A percentile compares a stretch with the other conserved stretches of the same genome.
These are phyloP conservation scores for Cataglyphis livida DNA, from an alignment of 2,888 invertebrate genomes.

Conservation along the genomic window DNA sequence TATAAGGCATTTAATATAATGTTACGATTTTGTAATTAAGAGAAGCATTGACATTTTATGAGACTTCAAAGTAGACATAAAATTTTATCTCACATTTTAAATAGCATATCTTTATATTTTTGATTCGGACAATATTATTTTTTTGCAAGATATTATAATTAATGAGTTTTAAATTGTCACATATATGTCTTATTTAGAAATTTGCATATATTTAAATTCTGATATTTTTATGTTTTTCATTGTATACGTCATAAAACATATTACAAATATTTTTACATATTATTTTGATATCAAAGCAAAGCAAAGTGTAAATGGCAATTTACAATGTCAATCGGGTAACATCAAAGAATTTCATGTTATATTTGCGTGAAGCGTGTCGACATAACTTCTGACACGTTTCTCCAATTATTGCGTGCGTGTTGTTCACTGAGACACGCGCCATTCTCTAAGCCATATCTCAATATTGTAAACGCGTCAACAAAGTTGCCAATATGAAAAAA, in stretches of 20 bases:
- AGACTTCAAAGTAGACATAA: neutral
- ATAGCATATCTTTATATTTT: neutral
- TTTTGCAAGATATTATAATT: neutral
- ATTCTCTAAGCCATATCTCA: slow-evolving; percentile 14
- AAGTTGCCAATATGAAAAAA: slow-evolving; percentile 17
- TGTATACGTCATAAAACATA: neutral
- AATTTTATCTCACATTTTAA: neutral
- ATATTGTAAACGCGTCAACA: slow-evolving; percentile 29
- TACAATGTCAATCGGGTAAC: slow-evolving; percentile 1
- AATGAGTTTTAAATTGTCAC: neutral
- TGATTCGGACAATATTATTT: neutral
- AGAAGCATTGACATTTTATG: neutral
- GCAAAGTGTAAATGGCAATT: neutral
- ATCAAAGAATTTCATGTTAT: slow-evolving; percentile 46
- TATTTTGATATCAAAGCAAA: slow-evolving; percentile 20
- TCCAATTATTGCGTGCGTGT: slow-evolving; percentile 42
- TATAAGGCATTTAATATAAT: neutral
- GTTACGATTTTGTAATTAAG: neutral
- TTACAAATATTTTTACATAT: neutral
- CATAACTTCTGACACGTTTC: slow-evolving; percentile 41
- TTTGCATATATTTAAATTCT: neutral
- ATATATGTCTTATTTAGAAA: neutral
- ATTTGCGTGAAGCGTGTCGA: slow-evolving; percentile 38
- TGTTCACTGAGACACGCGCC: slow-evolving; percentile 12
- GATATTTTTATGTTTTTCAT: neutral